Conservation (phyloP, 2,888 invertebrate species). For the Lasioglossum calceatum region DNA sequence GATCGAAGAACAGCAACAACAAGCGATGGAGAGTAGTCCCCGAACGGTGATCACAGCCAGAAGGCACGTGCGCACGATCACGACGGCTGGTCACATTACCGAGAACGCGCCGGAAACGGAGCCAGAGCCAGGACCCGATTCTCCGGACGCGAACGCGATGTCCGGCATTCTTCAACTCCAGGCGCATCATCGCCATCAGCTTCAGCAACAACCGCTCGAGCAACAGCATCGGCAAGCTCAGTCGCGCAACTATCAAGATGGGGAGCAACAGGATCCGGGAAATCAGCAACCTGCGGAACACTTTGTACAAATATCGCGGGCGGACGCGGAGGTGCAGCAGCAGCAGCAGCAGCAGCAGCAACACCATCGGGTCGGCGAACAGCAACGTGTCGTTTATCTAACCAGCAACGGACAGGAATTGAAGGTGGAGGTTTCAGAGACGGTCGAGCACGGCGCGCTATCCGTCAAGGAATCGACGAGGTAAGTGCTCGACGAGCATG, state of each 20-base stretch:
- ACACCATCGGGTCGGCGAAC: slow-evolving; percentile 63
- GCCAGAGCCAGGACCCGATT: slow-evolving; percentile 73
- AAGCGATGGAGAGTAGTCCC: slow-evolving; percentile 76
- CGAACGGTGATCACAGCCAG: slow-evolving; percentile 86
- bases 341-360: slow-evolving; percentile 59
- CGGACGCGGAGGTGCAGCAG: slow-evolving; percentile 72
- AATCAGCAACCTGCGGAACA: slow-evolving; percentile 80
- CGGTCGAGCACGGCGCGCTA: slow-evolving; percentile 82
- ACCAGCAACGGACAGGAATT: slow-evolving; percentile 77
- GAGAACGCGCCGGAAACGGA: slow-evolving; percentile 76
- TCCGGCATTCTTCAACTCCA: slow-evolving; percentile 72
- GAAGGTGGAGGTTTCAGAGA: slow-evolving; percentile 73
- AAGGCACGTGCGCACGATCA: slow-evolving; percentile 87
- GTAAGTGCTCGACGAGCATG: slow-evolving; percentile 72
- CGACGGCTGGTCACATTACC: slow-evolving; percentile 87
- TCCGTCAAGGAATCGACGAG: slow-evolving; percentile 82
- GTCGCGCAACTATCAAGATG: slow-evolving; percentile 67
- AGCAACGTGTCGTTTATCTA: slow-evolving; percentile 79
- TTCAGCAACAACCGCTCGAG: slow-evolving; percentile 76
- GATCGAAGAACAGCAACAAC: slow-evolving; percentile 65
- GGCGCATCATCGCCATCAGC: slow-evolving; percentile 79
- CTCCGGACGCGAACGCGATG: slow-evolving; percentile 70
- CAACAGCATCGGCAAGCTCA: slow-evolving; percentile 80
- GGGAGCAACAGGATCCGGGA: slow-evolving; percentile 77
- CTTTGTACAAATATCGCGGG: slow-evolving; percentile 76